Evolutionary conservation across 2,797 vertebrate species (phyloP).

Genomic region (Cygnus olor): DNA sequence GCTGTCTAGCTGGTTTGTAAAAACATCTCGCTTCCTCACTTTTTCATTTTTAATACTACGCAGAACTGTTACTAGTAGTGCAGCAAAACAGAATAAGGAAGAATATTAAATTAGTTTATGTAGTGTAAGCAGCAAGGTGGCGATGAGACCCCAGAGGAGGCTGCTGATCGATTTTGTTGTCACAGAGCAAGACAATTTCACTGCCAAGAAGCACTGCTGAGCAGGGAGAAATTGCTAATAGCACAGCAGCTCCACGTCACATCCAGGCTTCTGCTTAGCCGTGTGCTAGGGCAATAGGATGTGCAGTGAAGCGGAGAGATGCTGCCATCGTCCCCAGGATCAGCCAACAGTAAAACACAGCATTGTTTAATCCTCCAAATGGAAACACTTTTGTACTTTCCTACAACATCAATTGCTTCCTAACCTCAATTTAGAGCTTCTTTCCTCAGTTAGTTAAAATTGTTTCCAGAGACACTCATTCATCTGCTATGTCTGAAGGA

Average conservation of each 20-base stretch:
- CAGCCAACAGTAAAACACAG: background rate
- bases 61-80: background rate
- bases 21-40: background rate
- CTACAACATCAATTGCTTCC: background rate
- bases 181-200: background rate
- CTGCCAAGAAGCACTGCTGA: background rate
- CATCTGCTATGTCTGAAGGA: background rate
- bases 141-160: background rate
- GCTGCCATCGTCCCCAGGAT: fast-evolving
- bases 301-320: background rate
- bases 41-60: background rate
- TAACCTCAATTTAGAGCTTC: background rate
- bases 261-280: background rate
- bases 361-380: background rate
- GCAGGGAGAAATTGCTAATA: background rate
- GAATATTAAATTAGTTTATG: background rate
- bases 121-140: background rate
- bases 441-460: background rate
- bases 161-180: background rate
- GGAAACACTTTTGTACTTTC: background rate
- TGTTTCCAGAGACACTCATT: background rate
- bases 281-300: background rate
- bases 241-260: background rate
- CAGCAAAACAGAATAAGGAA: background rate
- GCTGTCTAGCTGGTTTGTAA: background rate